Evolutionary conservation across 2,113 vertebrate species (phyloP).

Genomic region (Heterotilapia buettikoferi): DNA sequence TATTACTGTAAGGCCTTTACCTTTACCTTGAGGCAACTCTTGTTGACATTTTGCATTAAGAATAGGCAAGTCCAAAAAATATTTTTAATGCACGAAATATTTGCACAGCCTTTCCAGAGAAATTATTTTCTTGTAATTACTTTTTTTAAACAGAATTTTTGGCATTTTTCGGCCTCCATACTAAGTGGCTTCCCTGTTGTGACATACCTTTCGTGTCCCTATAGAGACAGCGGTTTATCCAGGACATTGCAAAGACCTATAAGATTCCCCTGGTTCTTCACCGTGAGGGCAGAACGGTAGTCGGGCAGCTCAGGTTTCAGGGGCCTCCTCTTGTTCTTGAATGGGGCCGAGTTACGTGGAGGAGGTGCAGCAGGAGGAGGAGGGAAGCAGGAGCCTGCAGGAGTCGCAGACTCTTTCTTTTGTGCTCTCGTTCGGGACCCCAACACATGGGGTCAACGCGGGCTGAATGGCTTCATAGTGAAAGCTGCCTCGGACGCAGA

Average conservation of each 20-base stretch:
- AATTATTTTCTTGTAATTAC: not conserved
- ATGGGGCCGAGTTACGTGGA: slow-evolving; percentile 47
- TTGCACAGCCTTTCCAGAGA: not conserved
- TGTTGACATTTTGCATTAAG: not conserved
- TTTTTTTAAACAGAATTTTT: not conserved
- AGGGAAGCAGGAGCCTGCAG: slow-evolving; percentile 18
- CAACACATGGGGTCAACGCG: slow-evolving; percentile 54
- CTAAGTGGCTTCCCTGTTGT: not conserved
- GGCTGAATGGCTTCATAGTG: slow-evolving; percentile 27
- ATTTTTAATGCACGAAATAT: not conserved
- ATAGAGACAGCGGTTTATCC: not conserved
- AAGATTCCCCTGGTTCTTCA: not conserved
- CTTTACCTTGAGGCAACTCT: not conserved
- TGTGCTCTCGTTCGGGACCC: slow-evolving; percentile 39
- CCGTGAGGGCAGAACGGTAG: slow-evolving; percentile 30
- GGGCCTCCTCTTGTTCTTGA: slow-evolving; percentile 46
- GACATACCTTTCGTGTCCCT: not conserved
- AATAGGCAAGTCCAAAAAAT: not conserved
- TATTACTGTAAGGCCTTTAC: not conserved
- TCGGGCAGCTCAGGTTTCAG: slow-evolving; percentile 62
- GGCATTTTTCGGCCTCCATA: not conserved
- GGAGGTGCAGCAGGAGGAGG: slow-evolving; percentile 19
- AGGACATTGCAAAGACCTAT: not conserved
- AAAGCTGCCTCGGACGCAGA: slow-evolving; percentile 16
- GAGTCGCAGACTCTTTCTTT: slow-evolving; percentile 10